Evolutionary conservation across 2,888 invertebrate species (phyloP).

Genomic region (Drosophila multiciliata): DNA sequence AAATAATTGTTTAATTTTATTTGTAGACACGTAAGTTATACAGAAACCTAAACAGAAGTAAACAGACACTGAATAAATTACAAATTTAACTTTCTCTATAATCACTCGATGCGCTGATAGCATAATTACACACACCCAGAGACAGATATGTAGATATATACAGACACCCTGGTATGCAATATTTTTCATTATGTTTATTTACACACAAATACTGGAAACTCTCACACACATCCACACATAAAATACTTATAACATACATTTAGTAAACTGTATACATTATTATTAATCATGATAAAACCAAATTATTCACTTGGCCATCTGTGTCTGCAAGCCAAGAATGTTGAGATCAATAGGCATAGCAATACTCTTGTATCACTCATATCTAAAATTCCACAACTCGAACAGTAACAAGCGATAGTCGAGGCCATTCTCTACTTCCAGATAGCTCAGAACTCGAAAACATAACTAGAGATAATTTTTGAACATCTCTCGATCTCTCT

Average conservation of each 20-base stretch:
- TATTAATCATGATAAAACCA: conserved; percentile 44
- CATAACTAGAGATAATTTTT: neutral
- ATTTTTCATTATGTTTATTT: conserved; percentile 66
- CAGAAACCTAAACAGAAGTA: conserved; percentile 18
- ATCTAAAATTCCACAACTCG: neutral
- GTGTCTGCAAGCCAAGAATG: conserved; percentile 1
- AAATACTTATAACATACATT: conserved; percentile 39
- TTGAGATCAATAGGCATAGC: conserved; percentile 4
- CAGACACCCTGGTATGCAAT: conserved; percentile 54
- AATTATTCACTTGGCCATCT: conserved; percentile 25
- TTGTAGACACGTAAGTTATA: conserved; percentile 35
- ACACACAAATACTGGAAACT: conserved; percentile 23
- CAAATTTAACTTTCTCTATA: conserved; percentile 26
- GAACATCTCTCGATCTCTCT: neutral
- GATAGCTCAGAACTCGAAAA: conserved; percentile 1
- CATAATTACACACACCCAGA: conserved; percentile 30
- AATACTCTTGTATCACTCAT: neutral
- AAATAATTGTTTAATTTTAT: conserved; percentile 40
- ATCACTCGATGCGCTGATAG: conserved; percentile 18
- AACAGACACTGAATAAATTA: conserved; percentile 13
- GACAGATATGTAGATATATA: conserved; percentile 12
- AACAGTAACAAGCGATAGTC: neutral
- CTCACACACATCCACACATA: conserved; percentile 38
- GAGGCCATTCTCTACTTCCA: conserved; percentile 2
- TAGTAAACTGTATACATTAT: conserved; percentile 61